These are phyloP conservation scores for Scolanthus callimorphus DNA, from an alignment of 92 coral and sea anemone genomes.

Conservation along the genomic window DNA sequence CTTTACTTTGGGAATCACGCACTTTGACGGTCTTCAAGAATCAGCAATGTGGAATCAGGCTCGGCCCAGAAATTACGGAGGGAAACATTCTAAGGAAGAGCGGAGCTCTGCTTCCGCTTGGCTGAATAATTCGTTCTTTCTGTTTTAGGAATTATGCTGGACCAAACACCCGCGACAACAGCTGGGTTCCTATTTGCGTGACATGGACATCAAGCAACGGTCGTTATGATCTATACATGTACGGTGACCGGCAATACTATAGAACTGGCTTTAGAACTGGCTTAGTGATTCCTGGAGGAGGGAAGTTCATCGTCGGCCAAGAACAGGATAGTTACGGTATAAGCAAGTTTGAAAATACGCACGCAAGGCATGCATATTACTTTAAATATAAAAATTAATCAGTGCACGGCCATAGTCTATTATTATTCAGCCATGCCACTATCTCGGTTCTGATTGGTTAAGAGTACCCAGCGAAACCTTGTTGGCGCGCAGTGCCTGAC, in stretches of 20 bases:
- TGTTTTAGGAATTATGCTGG: neutral
- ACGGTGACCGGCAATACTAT: neutral
- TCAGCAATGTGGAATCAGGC: too few species aligned
- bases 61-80: too few species aligned
- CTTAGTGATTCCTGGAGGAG: slow-evolving; percentile 10
- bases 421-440: neutral
- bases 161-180: slow-evolving; percentile 3
- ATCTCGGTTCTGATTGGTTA: too few species aligned
- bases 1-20: too few species aligned
- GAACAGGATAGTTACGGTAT: slow-evolving; percentile 28
- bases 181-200: slow-evolving; percentile 14
- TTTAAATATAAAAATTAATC: neutral
- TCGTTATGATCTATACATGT: neutral
- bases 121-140: too few species aligned
- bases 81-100: too few species aligned
- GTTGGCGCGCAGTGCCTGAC: too few species aligned
- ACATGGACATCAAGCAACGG: slow-evolving; percentile 11
- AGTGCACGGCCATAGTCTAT: neutral
- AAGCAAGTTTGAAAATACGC: neutral
- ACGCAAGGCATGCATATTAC: neutral
- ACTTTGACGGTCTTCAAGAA: too few species aligned
- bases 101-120: too few species aligned
- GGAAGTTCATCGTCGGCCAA: slow-evolving; percentile 21
- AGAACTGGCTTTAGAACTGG: neutral
- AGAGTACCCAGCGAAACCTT: too few species aligned